A percentile compares a stretch with the other conserved stretches of the same genome.
These are phyloP conservation scores for Bos indicus DNA, from an alignment of 2,113 vertebrate species.

Conservation along the genomic window DNA sequence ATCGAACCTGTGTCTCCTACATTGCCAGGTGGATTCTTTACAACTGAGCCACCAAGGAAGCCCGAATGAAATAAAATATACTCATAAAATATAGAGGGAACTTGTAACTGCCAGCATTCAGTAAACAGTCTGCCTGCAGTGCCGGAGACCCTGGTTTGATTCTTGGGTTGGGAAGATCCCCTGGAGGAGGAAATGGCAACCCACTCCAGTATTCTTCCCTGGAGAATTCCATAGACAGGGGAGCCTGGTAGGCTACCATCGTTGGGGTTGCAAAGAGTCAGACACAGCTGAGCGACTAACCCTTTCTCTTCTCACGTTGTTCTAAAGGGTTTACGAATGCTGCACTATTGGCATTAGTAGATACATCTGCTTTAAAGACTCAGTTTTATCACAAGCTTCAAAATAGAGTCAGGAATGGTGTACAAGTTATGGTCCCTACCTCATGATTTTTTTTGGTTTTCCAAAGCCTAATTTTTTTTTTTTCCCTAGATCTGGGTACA, in stretches of 20 bases:
- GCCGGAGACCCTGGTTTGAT: neutral
- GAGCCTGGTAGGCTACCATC: neutral
- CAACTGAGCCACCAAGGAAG: neutral
- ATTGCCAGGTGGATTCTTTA: neutral
- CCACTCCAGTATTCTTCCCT: neutral
- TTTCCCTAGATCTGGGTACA: neutral
- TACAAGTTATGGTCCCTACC: neutral
- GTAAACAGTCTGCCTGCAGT: neutral
- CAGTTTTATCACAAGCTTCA: neutral
- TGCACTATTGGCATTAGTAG: neutral
- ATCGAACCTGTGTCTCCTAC: neutral
- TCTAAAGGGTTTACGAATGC: neutral
- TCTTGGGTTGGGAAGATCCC: neutral
- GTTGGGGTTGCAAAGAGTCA: neutral
- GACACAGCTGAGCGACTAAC: neutral
- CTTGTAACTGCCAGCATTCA: neutral
- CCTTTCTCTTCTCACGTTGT: neutral
- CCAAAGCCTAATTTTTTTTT: neutral
- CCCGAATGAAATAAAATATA: neutral
- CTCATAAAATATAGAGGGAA: neutral
- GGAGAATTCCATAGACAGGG: neutral
- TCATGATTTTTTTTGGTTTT: neutral
- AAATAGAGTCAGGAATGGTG: neutral
- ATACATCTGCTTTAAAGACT: neutral
- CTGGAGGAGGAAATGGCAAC: neutral